Evolutionary conservation across 2,113 vertebrate species (phyloP), one percentile per base, ranked within the genome.

Genomic region (Tympanuchus pallidicinctus): DNA sequence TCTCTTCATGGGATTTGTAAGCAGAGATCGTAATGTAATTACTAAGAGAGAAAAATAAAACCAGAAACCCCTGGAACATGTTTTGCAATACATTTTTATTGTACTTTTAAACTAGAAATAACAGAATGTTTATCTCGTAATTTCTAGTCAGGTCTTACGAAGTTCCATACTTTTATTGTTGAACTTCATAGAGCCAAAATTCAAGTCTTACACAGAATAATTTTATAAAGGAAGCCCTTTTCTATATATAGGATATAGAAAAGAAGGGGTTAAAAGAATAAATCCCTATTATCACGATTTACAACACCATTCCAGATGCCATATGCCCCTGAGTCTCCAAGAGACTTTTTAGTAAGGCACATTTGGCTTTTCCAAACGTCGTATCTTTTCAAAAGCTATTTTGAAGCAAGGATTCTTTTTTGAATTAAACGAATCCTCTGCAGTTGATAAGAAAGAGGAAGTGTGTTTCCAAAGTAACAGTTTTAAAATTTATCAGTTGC

Each of bases 181-280:
- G 48, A 67, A 21, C 24, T 85, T 66, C 10, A 65, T 47, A 27
- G 16, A 76, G 54, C 38, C 66, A 89, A 67, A 21, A 9, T 14
- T 42, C 8, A 71, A 38, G 5, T 87, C 14, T 60, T 59, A 6
- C 0, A 1, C 36, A 71, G 72, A 95, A 56, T 54, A 13, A 28
- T 86, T 82, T 27, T 63, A 5, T 67, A 34, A 64, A 3, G 38
- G 52, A 76, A 52, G 57, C 40, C 43, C 22, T 88, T 91, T 89
- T 63, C 64, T 71, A 5, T 24, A 6, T 56, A 10, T 3, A 11
- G 11, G 4, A 6, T 54, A 22, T 71, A 67, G 94, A 80, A 82
- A 82, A 82, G 50, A 92, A 94, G 13, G 92, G 60, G 87, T 94
- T 96, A 95, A 96, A 96, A 89, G 60, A 81, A 32, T 34, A 96